Base-by-base conservation (phyloP, 2,888 invertebrate genomes). In the Latrodectus elegans region DNA sequence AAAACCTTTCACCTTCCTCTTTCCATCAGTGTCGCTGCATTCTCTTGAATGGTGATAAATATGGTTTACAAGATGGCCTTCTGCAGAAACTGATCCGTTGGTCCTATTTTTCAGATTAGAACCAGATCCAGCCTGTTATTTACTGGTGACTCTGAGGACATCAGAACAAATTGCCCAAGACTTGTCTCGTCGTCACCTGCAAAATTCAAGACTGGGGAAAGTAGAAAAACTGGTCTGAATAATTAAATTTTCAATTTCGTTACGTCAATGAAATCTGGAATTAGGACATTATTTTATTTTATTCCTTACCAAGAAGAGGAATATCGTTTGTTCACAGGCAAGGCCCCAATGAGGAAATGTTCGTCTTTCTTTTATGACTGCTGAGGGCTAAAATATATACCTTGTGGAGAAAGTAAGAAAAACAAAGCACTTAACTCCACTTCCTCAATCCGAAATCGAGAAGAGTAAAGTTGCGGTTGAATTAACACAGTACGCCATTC, bases 161-260 rank as follows among this genome's bases (percentile, higher is more conserved):
- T 14, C 15, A 3, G 64, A 64, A 64, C 15, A 64, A 12, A 64
- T 64, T 64, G 38, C 38, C 38, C 38, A 38, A 38, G 38, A 38
- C 68, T 17, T 22, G 38, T 26, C 68, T 12, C 68, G 68, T 68
- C 11, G 71, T 22, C n/a, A 52, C 72, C 72, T 52, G 64, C 52
- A 64, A 51, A 73, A 51, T 22, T 64, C 67, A 17, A 73, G 67
- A 74, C 38, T 73, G 53, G 81, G 55, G n/a, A n/a, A 68, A 65
- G 60, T 60, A 75, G 70, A 67, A 73, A 75, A 81, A 82, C 74
- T 75, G 82, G 68, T 49, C 65, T 82, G 82, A 82, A 82, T 82
- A 82, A 75, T 82, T 82, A 55, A 82, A 82, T 82, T 82, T 81
- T 82, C 75, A 15, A 82, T 82, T 82, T 82, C 74, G 26, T 68